Base-by-base conservation (phyloP, 2,113 vertebrate species). In the Labeo rohita region DNA sequence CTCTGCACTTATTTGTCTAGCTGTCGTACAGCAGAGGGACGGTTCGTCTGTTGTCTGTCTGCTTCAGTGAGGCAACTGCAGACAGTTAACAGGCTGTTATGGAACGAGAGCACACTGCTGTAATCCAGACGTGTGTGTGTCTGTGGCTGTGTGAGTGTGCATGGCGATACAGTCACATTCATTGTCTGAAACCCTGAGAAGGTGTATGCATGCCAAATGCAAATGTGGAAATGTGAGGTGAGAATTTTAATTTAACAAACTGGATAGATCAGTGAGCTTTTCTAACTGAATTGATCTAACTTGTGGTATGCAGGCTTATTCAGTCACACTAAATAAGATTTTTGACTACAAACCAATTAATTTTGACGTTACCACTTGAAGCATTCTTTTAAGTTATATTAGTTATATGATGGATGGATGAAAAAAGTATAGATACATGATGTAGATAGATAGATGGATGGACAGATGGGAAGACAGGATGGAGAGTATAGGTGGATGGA, bases 1-100 rank as follows among this genome's bases (percentile, higher is more conserved):
- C 8, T 47, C 39, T 49, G 12, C 12, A 28, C 21, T 80, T 65
- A 59, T 65, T 63, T 63, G 54, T 63, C 39, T 80, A 80, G 56
- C 56, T 43, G 45, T 28, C 56, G 6, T 80, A 45, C 59, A 80
- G 59, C 79, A 80, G 59, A 65, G 39, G 59, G 43, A 80, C 7
- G 3, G 0, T 23, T 45, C 12, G 18, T 61, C 18, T 61, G 36
- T 80, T 65, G 54, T 61, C 36, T 61, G 78, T 80, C 39, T 80
- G 43, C 59, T 80, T 63, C 12, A 80, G 78, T 49, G 7, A 80
- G 21, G 59, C 12, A 47, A 47, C 43, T 4, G 45, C 43, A 80
- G 43, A 80, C n/a, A 28, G n/a, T 65, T 65, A 49, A 49, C 43
- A 49, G 59, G 12, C 59, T 49, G 43, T 49, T 65, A 47, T 65